These are phyloP conservation scores for Nixonia krombeini DNA, from an alignment of 1,140 invertebrate species.

Conservation along the genomic window DNA sequence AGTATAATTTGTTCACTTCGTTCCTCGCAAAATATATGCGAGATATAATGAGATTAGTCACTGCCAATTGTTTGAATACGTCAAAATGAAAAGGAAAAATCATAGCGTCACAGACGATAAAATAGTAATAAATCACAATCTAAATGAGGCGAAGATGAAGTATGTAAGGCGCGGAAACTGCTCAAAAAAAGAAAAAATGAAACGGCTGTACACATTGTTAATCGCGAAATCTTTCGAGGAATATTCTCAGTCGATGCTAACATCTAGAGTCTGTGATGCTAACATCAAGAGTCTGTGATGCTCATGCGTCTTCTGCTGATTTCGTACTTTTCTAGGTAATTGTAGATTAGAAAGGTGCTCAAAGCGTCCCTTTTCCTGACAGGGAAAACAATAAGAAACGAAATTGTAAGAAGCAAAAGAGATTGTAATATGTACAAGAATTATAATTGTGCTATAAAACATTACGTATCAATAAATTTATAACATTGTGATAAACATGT, in stretches of 20 bases:
- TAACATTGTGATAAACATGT: too few species aligned
- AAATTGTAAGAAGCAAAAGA: neutral
- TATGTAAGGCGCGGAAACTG: neutral
- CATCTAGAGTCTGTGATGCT: conserved; percentile 7
- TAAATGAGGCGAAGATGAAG: neutral
- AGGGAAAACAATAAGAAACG: too few species aligned
- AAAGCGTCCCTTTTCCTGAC: conserved; percentile 9
- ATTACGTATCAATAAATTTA: too few species aligned
- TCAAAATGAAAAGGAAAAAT: too few species aligned
- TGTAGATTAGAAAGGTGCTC: conserved; percentile 42
- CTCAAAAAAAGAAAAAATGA: neutral
- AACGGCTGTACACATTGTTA: too few species aligned
- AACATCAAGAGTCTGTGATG: conserved; percentile 13
- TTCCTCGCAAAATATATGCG: too few species aligned
- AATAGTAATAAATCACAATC: too few species aligned
- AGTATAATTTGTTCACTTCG: too few species aligned
- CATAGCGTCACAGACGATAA: too few species aligned
- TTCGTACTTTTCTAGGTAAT: conserved; percentile 39
- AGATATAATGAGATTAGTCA: too few species aligned
- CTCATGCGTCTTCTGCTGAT: conserved; percentile 30
- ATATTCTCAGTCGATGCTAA: too few species aligned
- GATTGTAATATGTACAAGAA: neutral
- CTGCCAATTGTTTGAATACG: too few species aligned
- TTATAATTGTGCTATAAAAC: neutral
- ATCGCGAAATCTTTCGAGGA: conserved; percentile 3